Evolutionary conservation across 2,113 vertebrate genomes (phyloP), one percentile per base, ranked within the genome.

Genomic region (Tachysurus vachellii): DNA sequence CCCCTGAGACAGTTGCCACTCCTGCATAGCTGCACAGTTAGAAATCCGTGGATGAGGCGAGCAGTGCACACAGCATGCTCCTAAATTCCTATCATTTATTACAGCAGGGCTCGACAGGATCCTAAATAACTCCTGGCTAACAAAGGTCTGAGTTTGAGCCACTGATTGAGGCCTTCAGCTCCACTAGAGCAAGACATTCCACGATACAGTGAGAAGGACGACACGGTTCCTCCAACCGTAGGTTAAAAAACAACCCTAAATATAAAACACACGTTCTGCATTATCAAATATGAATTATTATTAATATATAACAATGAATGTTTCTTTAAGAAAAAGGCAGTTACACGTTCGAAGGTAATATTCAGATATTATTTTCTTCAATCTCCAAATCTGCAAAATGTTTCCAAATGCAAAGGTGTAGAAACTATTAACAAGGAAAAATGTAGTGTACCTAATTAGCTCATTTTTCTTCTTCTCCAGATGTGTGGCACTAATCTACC

Each of bases 41-140:
- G 61, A 54, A 79, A 42, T 75, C 47, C 68, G 50, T 9, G 8
- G 70, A 75, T 66, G 59, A 66, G 59, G 21, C 59, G n/a, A 79
- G 36, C 70, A 54, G 31, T 75, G 8, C 54, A 28, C 62, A 83
- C 21, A 85, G 82, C 56, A 73, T 13, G 82, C n/a, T 84, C 31
- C 54, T 17, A 71, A 84, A 73, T 71, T 84, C 53, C 50, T 56
- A 42, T 57, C 70, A 61, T 75, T 85, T 76, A 85, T 75, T 76
- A 85, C 68, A 47, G 54, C 31, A 47, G 42, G 70, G 68, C 19
- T 57, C 42, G 6, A 16, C 9, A 0, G 42, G 61, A 66, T 53
- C 42, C 4, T 28, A 11, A 83, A 66, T 26, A 82, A 47, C 31
- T 17, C 23, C 4, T 4, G 4, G 44, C 21, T 64, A 66, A 82